Base-by-base conservation (phyloP, 2,797 vertebrate species). In the Miopithecus talapoin region DNA sequence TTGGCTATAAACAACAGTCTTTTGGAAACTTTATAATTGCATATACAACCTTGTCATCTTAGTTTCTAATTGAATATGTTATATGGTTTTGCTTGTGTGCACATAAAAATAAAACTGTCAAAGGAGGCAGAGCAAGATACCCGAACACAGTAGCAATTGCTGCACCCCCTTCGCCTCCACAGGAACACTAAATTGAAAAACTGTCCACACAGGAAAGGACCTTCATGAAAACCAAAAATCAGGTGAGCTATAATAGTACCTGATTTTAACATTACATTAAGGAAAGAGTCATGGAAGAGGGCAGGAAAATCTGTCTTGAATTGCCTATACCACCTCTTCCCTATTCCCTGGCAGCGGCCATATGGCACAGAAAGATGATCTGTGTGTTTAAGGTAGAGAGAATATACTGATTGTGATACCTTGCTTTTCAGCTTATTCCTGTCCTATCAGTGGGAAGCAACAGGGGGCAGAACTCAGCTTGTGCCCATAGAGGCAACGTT, bases 61-160 rank as follows among this genome's bases (percentile, higher is more conserved):
- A 46, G 8, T 85, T 79, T 95, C 22, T 97, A 93, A 96, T 33
- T 91, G n/a, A 97, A 91, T 89, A 75, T 90, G 85, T 78, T 74
- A 30, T 57, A 8, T 81, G 13, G 14, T 61, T 96, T 94, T 92
- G 26, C n/a, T 81, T 86, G 6, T 75, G 33, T 95, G 81, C 80
- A 55, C n/a, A 61, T 84, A 94, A 87, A 97, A 85, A 61, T 83
- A 33, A 36, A 91, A 84, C 72, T 72, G 5, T 46, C 33, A 68
- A 64, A 64, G 30, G 61, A 68, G 61, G 61, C 30, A 68, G 61
- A 68, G 61, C 33, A n/a, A n/a, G 61, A 68, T n/a, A 33, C 61
- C 16, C 12, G 3, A 68, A 68, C 33, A 68, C 61, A 19, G 33
- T 68, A n/a, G 61, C 30, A 68, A 68, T n/a, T 33, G 4, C 33